Conservation (phyloP, 2,888 invertebrate species). For the Chymomyza amoena region DNA sequence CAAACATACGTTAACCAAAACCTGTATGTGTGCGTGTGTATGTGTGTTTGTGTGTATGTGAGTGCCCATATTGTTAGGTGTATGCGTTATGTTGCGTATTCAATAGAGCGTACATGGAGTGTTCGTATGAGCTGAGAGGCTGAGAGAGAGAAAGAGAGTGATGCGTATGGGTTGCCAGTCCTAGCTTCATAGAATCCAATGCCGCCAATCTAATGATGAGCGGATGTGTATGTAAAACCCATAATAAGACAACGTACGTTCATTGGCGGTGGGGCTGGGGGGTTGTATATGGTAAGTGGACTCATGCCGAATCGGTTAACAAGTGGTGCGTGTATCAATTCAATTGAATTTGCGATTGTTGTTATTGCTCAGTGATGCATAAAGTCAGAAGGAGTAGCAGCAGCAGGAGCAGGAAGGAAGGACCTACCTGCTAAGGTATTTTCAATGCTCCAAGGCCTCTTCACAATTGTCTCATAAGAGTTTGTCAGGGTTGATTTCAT, state of each 20-base stretch:
- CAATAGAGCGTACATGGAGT: conserved; percentile 35
- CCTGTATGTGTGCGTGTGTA: not conserved
- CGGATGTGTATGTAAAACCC: conserved; percentile 65
- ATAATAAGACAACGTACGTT: conserved; percentile 56
- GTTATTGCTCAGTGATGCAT: conserved; percentile 63
- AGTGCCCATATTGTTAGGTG: not conserved
- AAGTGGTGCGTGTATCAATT: conserved; percentile 73
- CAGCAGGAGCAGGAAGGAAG: conserved; percentile 11
- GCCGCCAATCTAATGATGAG: conserved; percentile 56
- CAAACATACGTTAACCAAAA: not conserved
- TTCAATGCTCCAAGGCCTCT: conserved; percentile 53
- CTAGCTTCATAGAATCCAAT: conserved; percentile 19
- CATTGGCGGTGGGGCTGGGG: not conserved
- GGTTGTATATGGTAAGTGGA: conserved; percentile 16
- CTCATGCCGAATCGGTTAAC: conserved; percentile 65
- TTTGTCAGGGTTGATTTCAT: not conserved
- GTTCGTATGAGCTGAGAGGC: conserved; percentile 4
- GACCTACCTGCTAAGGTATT: conserved; percentile 37
- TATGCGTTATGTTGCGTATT: not conserved
- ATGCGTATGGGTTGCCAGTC: not conserved
- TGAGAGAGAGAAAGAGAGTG: not conserved
- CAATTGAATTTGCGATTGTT: conserved; percentile 66
- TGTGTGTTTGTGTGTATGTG: conserved; percentile 3
- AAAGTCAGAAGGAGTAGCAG: conserved; percentile 29
- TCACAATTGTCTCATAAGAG: conserved; percentile 53